Evolutionary conservation across 2,797 vertebrate genomes (phyloP).

Genomic region (Mycteria americana): DNA sequence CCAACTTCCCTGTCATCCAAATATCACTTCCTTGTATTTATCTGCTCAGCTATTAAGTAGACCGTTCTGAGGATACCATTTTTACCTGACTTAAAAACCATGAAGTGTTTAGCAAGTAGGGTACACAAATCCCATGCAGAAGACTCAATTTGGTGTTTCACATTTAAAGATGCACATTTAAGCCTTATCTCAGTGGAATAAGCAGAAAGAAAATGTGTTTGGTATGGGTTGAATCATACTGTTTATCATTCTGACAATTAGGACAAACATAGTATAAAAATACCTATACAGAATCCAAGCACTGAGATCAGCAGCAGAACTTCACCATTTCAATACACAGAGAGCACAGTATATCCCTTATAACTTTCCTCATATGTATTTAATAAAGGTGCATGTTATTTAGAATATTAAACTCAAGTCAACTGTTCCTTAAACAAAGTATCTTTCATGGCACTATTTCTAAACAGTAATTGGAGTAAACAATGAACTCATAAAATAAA

Average conservation of each 20-base stretch:
- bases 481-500: neutral
- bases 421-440: neutral
- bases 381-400: neutral
- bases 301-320: neutral
- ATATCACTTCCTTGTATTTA: constrained; percentile 33
- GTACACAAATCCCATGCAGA: neutral
- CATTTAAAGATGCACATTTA: neutral
- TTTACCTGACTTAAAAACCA: neutral
- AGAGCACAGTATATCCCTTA: neutral
- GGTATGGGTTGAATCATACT: neutral
- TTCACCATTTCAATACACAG: neutral
- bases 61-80: neutral
- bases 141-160: neutral
- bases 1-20: neutral
- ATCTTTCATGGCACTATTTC: neutral
- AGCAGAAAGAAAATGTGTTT: neutral
- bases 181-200: neutral
- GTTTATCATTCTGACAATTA: neutral
- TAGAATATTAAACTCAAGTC: neutral
- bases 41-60: neutral
- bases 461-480: neutral
- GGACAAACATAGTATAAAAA: neutral
- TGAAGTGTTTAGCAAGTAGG: neutral
- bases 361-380: neutral
- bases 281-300: neutral